Evolutionary conservation across 2,888 invertebrate species (phyloP).

Genomic region (Chalcis sispes): DNA sequence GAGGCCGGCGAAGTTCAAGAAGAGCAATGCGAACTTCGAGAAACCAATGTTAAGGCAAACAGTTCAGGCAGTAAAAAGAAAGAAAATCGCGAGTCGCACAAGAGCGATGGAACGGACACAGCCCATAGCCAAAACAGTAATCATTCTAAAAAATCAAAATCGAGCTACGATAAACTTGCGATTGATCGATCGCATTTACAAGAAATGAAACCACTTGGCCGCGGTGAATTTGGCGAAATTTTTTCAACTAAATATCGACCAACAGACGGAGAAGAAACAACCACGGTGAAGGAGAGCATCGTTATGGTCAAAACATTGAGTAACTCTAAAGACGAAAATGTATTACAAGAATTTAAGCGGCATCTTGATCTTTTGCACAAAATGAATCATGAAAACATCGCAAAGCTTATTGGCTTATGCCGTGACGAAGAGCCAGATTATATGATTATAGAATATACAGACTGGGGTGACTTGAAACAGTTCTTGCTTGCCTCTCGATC

Average conservation of each 20-base stretch:
- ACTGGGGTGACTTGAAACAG: conserved; percentile 97
- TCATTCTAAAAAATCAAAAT: conserved; percentile 81
- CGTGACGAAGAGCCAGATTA: conserved; percentile 91
- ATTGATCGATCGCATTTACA: conserved; percentile 85
- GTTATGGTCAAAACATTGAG: conserved; percentile 88
- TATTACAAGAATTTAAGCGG: conserved; percentile 89
- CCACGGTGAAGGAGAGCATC: conserved; percentile 77
- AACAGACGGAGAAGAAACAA: conserved; percentile 76
- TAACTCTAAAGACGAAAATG: conserved; percentile 86
- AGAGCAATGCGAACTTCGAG: conserved; percentile 76
- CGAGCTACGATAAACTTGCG: conserved; percentile 86
- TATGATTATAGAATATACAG: conserved; percentile 93
- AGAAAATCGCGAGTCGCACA: conserved; percentile 79
- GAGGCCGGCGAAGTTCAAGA: conserved; percentile 73
- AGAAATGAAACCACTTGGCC: conserved; percentile 81
- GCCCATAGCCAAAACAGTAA: conserved; percentile 80
- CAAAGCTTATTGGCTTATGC: conserved; percentile 88
- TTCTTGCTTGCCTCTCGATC: conserved; percentile 82
- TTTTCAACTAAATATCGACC: conserved; percentile 83
- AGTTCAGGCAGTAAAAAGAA: conserved; percentile 64
- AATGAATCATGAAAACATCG: conserved; percentile 89
- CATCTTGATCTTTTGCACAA: conserved; percentile 92
- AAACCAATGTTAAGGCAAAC: conserved; percentile 72
- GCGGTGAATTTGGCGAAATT: conserved; percentile 95
- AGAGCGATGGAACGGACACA: conserved; percentile 83